Percentiles rank a stretch among this genome's conserved stretches.
Conservation (phyloP, 2,888 invertebrate species). For the Sesia apiformis region DNA sequence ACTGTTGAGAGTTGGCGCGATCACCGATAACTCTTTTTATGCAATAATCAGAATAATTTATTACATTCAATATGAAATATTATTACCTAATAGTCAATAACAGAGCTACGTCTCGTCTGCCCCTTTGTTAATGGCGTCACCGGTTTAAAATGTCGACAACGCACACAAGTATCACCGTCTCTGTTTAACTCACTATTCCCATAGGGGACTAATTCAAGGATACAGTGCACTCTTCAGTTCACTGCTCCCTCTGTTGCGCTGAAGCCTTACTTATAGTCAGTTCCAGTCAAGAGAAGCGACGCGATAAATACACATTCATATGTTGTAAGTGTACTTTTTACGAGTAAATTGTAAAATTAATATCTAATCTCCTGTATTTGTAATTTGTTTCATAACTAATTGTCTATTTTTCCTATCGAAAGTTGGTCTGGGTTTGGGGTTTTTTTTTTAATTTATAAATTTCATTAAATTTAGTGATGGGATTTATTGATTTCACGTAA, state of each 20-base stretch:
- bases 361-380: no score
- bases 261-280: constrained; percentile 33
- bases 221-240: constrained; percentile 62
- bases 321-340: no score
- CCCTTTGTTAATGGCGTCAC: constrained; percentile 45
- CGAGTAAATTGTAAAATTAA: no score
- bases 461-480: no score
- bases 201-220: constrained; percentile 56
- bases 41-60: not conserved
- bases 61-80: not conserved
- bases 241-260: constrained; percentile 50
- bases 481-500: no score
- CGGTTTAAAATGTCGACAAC: constrained; percentile 46
- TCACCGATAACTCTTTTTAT: no score
- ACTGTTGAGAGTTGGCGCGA: no score
- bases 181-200: constrained; percentile 41
- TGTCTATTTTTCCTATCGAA: no score
- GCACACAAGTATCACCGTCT: constrained; percentile 31
- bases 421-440: no score
- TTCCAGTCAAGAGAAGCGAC: not conserved
- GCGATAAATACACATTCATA: no score
- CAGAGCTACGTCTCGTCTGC: not conserved
- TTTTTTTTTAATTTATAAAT: no score
- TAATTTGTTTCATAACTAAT: no score
- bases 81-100: not conserved